A percentile compares a stretch with the other conserved stretches of the same genome.
phyloP scores from a whole-genome alignment of 1,140 invertebrate species.

The Apis laboriosa region DNA sequence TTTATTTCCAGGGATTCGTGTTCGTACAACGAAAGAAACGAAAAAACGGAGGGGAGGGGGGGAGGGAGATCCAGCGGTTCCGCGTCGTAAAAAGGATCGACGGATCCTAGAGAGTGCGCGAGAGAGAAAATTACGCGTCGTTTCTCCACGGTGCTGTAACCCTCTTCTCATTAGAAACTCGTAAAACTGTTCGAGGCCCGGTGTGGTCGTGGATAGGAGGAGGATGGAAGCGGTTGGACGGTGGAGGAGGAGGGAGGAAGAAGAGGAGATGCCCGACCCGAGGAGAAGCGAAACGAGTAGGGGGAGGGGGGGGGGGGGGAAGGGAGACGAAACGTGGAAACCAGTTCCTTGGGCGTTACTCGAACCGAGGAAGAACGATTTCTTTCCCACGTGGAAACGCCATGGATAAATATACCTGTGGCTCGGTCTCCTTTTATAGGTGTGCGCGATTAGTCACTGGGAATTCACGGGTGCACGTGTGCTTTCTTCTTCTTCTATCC shows the following conservation, averaged over 20 bases:
- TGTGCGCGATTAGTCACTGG: constrained; percentile 50
- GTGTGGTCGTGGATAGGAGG: constrained; percentile 36
- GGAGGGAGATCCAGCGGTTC: too few species aligned
- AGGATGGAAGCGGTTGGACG: constrained; percentile 1
- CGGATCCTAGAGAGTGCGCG: constrained; percentile 1
- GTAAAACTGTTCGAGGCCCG: constrained; percentile 58
- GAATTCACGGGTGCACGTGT: constrained; percentile 48
- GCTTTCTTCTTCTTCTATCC: constrained; percentile 42
- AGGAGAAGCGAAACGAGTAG: not conserved
- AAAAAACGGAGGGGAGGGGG: not conserved
- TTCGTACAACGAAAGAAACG: not conserved
- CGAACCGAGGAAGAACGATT: constrained; percentile 54
- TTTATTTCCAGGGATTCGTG: too few species aligned
- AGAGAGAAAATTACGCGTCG: constrained; percentile 14
- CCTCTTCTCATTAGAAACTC: constrained; percentile 71
- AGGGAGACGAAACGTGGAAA: constrained; percentile 42
- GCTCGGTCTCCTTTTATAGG: constrained; percentile 55
- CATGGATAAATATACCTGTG: constrained; percentile 56
- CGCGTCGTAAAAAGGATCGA: constrained; percentile 32
- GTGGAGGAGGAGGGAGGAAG: not conserved
- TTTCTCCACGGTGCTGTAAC: constrained; percentile 59
- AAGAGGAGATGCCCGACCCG: constrained; percentile 3
- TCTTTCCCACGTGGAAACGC: constrained; percentile 65
- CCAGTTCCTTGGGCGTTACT: constrained; percentile 65
- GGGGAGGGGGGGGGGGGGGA: not conserved